Conservation (phyloP, 2,888 invertebrate species). For the Noctuana brunneofusca region DNA sequence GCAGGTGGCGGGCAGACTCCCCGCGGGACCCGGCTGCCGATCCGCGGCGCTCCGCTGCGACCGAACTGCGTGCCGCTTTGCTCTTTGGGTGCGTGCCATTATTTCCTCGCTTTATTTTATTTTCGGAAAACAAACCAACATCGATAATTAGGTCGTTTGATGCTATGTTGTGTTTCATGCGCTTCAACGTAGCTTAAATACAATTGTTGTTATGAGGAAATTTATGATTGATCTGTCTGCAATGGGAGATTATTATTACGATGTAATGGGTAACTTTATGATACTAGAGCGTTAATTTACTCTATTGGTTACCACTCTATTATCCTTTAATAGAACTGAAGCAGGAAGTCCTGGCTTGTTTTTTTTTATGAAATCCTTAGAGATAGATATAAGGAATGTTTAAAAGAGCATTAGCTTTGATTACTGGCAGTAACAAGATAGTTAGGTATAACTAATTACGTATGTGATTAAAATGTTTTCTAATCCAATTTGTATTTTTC, state of each 20-base stretch:
- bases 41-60: conserved; percentile 32
- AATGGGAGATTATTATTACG: neutral
- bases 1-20: conserved; percentile 39
- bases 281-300: no score
- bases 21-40: conserved; percentile 30
- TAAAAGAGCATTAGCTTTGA: no score
- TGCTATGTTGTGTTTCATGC: conserved; percentile 6
- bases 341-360: no score
- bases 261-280: neutral
- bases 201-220: neutral
- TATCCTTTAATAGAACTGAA: no score
- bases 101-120: conserved; percentile 51
- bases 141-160: conserved; percentile 38
- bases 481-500: neutral
- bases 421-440: no score
- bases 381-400: no score
- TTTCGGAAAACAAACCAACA: conserved; percentile 46
- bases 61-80: conserved; percentile 46
- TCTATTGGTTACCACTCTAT: no score
- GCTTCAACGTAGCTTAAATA: neutral
- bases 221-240: no score
- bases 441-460: no score
- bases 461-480: neutral
- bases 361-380: no score
- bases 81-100: conserved; percentile 52